Evolutionary conservation across 2,797 vertebrate species (phyloP).

Genomic region (Clarias fuscus): DNA sequence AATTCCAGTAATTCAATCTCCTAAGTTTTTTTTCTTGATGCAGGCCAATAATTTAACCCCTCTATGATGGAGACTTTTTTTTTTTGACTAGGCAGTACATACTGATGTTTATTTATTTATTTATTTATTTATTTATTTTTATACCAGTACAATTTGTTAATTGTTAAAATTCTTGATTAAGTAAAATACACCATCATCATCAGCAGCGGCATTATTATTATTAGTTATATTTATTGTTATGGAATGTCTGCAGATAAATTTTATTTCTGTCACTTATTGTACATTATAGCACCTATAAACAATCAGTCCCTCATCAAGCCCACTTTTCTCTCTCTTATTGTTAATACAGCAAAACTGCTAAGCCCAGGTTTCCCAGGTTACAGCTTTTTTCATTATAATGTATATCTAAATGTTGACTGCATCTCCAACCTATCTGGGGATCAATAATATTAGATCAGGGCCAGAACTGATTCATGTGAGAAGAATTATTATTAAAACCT

Average conservation of each 20-base stretch:
- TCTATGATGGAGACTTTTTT: too few relatives aligned
- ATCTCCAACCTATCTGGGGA: not conserved
- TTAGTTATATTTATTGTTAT: not conserved
- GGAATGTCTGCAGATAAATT: not conserved
- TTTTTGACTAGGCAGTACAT: too few relatives aligned
- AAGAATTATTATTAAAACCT: not conserved
- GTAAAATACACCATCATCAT: not conserved
- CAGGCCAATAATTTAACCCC: too few relatives aligned
- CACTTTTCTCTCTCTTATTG: too few relatives aligned
- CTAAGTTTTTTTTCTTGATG: too few relatives aligned
- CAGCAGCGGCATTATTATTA: too few relatives aligned
- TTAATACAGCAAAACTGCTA: not conserved
- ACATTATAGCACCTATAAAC: not conserved
- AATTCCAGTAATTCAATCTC: too few relatives aligned
- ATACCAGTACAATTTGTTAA: not conserved
- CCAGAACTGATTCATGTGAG: not conserved
- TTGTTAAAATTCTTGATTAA: not conserved
- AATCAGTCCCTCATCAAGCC: not conserved
- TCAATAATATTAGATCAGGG: not conserved
- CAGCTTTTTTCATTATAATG: not conserved
- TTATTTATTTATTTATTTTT: not conserved
- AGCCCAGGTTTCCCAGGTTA: not conserved
- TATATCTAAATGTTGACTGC: not conserved
- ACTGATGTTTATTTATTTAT: not conserved
- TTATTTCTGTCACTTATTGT: not conserved